Conservation (phyloP, 2,797 vertebrate genomes). For the Picus viridis region DNA sequence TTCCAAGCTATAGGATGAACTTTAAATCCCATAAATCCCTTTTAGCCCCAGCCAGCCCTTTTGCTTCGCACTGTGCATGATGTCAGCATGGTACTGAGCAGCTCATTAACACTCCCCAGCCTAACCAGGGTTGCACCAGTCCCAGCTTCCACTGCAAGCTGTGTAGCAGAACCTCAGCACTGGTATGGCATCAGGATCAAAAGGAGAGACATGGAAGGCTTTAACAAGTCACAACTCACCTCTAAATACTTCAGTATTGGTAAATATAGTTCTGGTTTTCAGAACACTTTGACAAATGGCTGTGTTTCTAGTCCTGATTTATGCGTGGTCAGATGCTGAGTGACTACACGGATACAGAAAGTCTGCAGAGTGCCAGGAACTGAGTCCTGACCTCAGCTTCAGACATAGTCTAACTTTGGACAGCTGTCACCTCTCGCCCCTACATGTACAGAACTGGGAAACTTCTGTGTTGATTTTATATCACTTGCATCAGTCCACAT, state of each 20-base stretch:
- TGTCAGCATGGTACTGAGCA: no score
- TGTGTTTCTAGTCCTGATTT: not conserved
- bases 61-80: no score
- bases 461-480: not conserved
- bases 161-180: not conserved
- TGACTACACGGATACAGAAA: not conserved
- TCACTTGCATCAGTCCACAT: not conserved
- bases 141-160: not conserved
- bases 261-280: not conserved
- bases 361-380: not conserved
- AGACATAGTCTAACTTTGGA: not conserved
- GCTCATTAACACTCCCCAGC: no score
- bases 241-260: not conserved
- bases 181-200: fast-evolving
- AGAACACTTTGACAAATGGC: not conserved
- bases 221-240: not conserved
- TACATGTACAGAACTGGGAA: not conserved
- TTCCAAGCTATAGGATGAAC: no score
- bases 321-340: not conserved
- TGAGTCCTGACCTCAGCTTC: not conserved
- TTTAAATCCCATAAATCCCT: no score
- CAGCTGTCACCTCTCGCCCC: not conserved
- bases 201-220: not conserved
- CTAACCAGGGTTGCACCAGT: no score
- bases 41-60: no score